These are phyloP conservation scores for Pachyseris speciosa DNA, from an alignment of 64 coral and sea anemone species.

Conservation along the genomic window DNA sequence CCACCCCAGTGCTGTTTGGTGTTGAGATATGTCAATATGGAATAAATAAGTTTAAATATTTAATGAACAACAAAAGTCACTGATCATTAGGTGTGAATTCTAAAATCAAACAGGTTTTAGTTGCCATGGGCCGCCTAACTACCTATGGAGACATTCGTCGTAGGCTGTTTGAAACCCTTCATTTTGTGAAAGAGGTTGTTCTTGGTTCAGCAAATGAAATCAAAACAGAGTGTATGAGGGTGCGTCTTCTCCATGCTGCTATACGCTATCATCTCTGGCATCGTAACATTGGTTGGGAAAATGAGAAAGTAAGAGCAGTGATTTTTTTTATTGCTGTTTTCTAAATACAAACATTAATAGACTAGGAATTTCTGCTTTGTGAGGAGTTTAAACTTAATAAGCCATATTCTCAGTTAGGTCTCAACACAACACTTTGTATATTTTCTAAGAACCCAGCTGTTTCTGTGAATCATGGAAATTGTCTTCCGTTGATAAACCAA, in stretches of 20 bases:
- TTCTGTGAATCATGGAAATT: too few relatives aligned
- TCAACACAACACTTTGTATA: too few relatives aligned
- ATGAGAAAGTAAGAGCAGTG: slow-evolving; percentile 24
- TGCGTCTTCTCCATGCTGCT: slow-evolving; percentile 51
- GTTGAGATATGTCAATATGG: too few relatives aligned
- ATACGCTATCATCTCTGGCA: slow-evolving; percentile 21
- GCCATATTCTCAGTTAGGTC: too few relatives aligned
- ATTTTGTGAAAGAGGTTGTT: slow-evolving; percentile 47
- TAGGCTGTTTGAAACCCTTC: slow-evolving; percentile 51
- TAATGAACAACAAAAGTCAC: not conserved
- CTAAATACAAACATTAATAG: too few relatives aligned
- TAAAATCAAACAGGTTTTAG: slow-evolving; percentile 13
- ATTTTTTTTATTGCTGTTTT: too few relatives aligned
- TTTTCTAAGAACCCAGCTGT: too few relatives aligned
- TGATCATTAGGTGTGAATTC: not conserved
- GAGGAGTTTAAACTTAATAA: too few relatives aligned
- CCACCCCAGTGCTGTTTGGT: too few relatives aligned
- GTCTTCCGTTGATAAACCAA: too few relatives aligned
- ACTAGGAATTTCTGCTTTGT: too few relatives aligned
- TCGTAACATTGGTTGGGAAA: not conserved
- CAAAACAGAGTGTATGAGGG: slow-evolving; percentile 19
- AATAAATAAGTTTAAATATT: too few relatives aligned
- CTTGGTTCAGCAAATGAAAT: slow-evolving; percentile 12
- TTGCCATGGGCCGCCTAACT: slow-evolving; percentile 17
- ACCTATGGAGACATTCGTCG: slow-evolving; percentile 20